Conservation (phyloP, 2,888 invertebrate genomes). For the Heteromyza rotundicornis region DNA sequence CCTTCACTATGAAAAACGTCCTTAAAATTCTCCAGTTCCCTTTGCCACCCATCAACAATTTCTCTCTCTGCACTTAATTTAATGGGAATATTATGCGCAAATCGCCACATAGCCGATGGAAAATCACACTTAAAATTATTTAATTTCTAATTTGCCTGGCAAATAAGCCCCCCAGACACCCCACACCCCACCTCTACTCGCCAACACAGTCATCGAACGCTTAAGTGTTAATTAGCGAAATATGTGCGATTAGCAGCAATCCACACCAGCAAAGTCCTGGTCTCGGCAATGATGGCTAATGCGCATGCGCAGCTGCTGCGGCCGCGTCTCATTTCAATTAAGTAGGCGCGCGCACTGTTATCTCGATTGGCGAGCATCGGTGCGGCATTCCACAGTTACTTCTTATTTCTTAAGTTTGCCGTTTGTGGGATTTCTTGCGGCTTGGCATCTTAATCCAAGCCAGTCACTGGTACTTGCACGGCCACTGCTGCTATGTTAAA, state of each 20-base stretch:
- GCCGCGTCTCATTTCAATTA: slow-evolving; percentile 22
- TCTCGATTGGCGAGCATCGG: slow-evolving; percentile 18
- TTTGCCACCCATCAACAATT: too few species aligned
- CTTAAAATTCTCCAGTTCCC: too few species aligned
- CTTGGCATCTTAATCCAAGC: background rate
- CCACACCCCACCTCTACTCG: background rate
- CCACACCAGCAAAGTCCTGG: background rate
- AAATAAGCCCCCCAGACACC: background rate
- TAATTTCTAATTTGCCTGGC: slow-evolving; percentile 10
- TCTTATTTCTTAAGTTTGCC: too few species aligned
- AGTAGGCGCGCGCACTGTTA: slow-evolving; percentile 9
- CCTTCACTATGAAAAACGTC: too few species aligned
- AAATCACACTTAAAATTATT: background rate
- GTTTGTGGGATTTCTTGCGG: background rate
- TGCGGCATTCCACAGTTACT: slow-evolving; percentile 9
- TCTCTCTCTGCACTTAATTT: too few species aligned
- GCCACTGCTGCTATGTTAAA: slow-evolving; percentile 22
- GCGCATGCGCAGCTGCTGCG: background rate
- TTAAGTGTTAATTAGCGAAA: slow-evolving; percentile 20
- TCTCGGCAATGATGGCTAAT: too few species aligned
- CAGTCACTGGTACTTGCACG: too few species aligned
- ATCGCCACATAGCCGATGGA: background rate
- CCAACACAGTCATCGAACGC: background rate
- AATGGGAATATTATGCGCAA: background rate
- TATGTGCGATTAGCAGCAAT: slow-evolving; percentile 13